phyloP scores from a whole-genome alignment of 2,888 invertebrate genomes.

The Candidula unifasciata region DNA sequence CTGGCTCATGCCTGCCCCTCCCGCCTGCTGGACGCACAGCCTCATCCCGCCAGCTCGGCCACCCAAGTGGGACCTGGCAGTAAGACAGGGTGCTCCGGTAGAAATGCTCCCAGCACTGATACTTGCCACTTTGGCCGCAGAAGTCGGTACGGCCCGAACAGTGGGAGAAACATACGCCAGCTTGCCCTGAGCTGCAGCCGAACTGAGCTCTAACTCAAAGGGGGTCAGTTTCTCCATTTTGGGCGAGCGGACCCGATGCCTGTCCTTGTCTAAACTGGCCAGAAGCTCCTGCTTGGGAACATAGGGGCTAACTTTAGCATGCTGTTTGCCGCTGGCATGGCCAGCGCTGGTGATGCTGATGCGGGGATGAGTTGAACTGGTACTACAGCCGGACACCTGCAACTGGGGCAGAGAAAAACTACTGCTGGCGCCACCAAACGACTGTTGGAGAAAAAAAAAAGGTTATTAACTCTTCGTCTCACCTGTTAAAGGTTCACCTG shows the following conservation, averaged over 20 bases:
- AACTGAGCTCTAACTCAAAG: constrained; percentile 67
- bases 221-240: constrained; percentile 64
- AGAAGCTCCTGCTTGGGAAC: constrained; percentile 62
- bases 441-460: constrained; percentile 3
- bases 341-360: constrained; percentile 20
- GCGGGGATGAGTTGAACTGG: constrained; percentile 1
- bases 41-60: constrained; percentile 43
- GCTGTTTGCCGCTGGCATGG: constrained; percentile 52
- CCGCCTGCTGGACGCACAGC: constrained; percentile 55
- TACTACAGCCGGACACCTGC: constrained; percentile 19
- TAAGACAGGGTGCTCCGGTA: constrained; percentile 54
- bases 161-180: constrained; percentile 73
- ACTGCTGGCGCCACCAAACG: constrained; percentile 43
- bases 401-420: constrained; percentile 28
- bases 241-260: constrained; percentile 58
- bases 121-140: constrained; percentile 57
- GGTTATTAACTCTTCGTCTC: too few species aligned
- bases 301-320: constrained; percentile 66
- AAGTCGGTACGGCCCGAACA: constrained; percentile 63
- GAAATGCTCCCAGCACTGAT: constrained; percentile 54
- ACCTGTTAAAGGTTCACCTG: too few species aligned
- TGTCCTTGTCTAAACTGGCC: not conserved
- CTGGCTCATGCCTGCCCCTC: constrained; percentile 63
- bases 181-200: constrained; percentile 71
- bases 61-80: constrained; percentile 59